A percentile compares a stretch with the other conserved stretches of the same genome.
These are phyloP conservation scores for Drosophila jambulina DNA, from an alignment of 1,140 invertebrate species.

Conservation along the genomic window DNA sequence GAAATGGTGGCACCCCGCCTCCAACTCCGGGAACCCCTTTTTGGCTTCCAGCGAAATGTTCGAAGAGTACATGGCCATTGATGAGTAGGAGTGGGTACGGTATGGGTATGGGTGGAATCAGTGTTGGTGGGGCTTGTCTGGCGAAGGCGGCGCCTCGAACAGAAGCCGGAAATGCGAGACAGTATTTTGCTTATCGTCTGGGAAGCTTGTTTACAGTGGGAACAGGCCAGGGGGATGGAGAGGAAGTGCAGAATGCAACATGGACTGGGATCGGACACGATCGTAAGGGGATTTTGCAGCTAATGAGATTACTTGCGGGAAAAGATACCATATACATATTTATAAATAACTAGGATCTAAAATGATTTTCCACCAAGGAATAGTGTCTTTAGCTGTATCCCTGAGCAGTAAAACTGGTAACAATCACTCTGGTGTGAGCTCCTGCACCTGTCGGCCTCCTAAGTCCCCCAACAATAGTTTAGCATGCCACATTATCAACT, in stretches of 20 bases:
- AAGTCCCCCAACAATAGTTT: background rate
- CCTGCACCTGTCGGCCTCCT: constrained; percentile 17
- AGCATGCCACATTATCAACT: constrained; percentile 68
- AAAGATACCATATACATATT: background rate
- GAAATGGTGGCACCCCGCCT: constrained; percentile 32
- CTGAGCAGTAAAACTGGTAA: background rate
- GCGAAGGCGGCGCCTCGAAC: constrained; percentile 54
- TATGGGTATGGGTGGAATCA: constrained; percentile 15
- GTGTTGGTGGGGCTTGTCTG: constrained; percentile 34
- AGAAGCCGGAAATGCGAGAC: constrained; percentile 72
- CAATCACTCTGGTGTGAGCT: background rate
- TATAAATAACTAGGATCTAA: background rate
- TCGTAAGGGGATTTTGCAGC: background rate
- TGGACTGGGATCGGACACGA: constrained; percentile 12
- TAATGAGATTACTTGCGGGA: background rate
- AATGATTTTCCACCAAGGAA: background rate
- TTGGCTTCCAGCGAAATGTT: constrained; percentile 63
- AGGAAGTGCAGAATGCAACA: constrained; percentile 39
- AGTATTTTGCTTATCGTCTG: constrained; percentile 65
- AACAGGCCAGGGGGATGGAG: constrained; percentile 16
- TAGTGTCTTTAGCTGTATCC: background rate
- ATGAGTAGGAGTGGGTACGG: constrained; percentile 27
- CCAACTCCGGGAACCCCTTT: constrained; percentile 19
- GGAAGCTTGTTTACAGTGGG: constrained; percentile 62
- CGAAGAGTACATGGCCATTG: constrained; percentile 48